Base-by-base conservation (phyloP, 1,140 invertebrate species). In the Meloidogyne floridensis region DNA sequence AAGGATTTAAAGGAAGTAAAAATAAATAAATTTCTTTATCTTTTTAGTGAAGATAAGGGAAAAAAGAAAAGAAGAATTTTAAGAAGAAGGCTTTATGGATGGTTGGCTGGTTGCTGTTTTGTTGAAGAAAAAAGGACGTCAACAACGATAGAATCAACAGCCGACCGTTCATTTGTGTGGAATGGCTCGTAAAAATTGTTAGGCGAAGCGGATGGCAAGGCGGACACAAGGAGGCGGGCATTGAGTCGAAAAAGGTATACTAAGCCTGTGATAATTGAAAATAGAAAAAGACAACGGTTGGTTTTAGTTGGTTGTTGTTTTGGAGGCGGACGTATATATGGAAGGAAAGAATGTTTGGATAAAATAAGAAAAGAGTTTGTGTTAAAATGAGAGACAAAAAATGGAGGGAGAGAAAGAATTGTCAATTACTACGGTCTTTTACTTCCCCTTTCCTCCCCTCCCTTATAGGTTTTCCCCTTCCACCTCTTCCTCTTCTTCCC, bases 141-240 rank as follows among this genome's bases (percentile, higher is more conserved):
- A 65, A 65, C 59, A 65, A n/a, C 15, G 11, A 18, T 6, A 65
- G 59, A 15, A 65, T 65, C 59, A 65, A 65, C 59, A 65, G 10
- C 59, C 59, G 59, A 65, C 59, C 59, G 59, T 65, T 65, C 59
- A 65, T 65, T 65, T 65, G 15, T 0, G 59, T 65, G 59, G 59
- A 65, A 65, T 65, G 59, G 59, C 59, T 65, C 59, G 59, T n/a
- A n/a, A 65, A 32, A 65, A 65, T 65, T 65, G 59, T 65, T 65
- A 59, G 59, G 15, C 15, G 59, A 59, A 59, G 59, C 15, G n/a
- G 15, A 65, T 65, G n/a, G 3, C 7, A 47, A 6, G 15, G 59
- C 56, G 56, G 11, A 59, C 56, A 59, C n/a, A 53, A 54, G 53
- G 11, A 54, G 53, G 53, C 53, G 53, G 53, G 53, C 53, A 54